A percentile compares a stretch with the other conserved stretches of the same genome.
These are phyloP conservation scores for Clarias laeviceps DNA, from an alignment of 2,797 vertebrate genomes.

Conservation along the genomic window DNA sequence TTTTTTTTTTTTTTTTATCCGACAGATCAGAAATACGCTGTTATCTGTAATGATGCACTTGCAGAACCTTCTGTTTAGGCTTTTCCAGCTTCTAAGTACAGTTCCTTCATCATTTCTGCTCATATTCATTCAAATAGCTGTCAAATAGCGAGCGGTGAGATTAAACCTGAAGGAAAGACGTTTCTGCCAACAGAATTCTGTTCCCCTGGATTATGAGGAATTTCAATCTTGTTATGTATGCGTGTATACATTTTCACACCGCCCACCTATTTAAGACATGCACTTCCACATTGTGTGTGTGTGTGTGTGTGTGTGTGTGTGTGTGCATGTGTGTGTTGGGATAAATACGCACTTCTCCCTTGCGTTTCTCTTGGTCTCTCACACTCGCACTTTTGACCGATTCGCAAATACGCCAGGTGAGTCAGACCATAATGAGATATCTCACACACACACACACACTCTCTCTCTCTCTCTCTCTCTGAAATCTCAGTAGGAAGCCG, in stretches of 20 bases:
- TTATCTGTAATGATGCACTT: background rate
- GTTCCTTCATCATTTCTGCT: slow-evolving; percentile 18
- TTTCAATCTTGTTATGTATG: background rate
- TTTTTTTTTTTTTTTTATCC: too few species aligned
- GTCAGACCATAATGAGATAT: slow-evolving; percentile 34
- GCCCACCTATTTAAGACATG: background rate
- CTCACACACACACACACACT: background rate
- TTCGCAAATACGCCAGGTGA: slow-evolving; percentile 30
- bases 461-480: background rate
- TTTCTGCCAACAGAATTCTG: background rate
- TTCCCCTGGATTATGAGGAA: background rate
- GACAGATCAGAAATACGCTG: background rate
- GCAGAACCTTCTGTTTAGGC: background rate
- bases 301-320: background rate
- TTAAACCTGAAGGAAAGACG: background rate
- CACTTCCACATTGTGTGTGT: background rate
- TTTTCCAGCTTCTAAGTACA: background rate
- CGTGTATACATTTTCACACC: slow-evolving; percentile 10
- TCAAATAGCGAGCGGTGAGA: slow-evolving; percentile 7
- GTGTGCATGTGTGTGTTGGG: background rate
- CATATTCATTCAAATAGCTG: slow-evolving; percentile 16
- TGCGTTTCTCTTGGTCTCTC: background rate
- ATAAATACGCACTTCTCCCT: background rate
- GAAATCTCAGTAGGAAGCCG: slow-evolving; percentile 27
- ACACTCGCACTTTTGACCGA: background rate